These are phyloP conservation scores for Sesamia inferens DNA, from an alignment of 2,888 invertebrate species.

Conservation along the genomic window DNA sequence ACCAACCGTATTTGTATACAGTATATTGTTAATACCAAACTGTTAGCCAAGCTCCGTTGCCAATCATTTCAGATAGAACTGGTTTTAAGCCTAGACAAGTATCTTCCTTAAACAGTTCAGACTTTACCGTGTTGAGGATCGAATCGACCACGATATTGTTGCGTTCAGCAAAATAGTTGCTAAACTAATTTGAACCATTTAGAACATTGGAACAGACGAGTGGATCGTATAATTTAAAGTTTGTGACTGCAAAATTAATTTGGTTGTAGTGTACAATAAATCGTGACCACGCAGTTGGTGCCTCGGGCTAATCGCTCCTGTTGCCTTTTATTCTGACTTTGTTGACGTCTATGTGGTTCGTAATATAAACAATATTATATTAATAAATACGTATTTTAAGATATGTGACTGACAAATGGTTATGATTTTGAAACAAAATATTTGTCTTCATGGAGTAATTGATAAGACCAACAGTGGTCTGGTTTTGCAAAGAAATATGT, in stretches of 20 bases:
- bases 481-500: slow-evolving; percentile 35
- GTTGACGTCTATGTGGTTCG: slow-evolving; percentile 65
- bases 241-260: slow-evolving; percentile 71
- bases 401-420: slow-evolving; percentile 40
- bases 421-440: slow-evolving; percentile 33
- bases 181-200: slow-evolving; percentile 66
- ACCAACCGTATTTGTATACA: neutral
- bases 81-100: slow-evolving; percentile 78
- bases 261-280: slow-evolving; percentile 78
- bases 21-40: slow-evolving; percentile 39
- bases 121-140: slow-evolving; percentile 71
- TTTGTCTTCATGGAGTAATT: slow-evolving; percentile 25
- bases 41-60: slow-evolving; percentile 40
- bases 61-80: slow-evolving; percentile 75
- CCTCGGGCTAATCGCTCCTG: slow-evolving; percentile 86
- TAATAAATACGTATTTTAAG: slow-evolving; percentile 33
- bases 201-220: slow-evolving; percentile 59
- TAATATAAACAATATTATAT: slow-evolving; percentile 53
- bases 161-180: slow-evolving; percentile 58
- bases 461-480: slow-evolving; percentile 28
- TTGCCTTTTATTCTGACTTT: slow-evolving; percentile 79
- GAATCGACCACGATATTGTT: slow-evolving; percentile 62
- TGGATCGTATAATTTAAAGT: slow-evolving; percentile 66
- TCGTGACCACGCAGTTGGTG: slow-evolving; percentile 84
- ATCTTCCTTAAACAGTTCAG: slow-evolving; percentile 84